Evolutionary conservation across 2,888 invertebrate genomes (phyloP), one percentile per base, ranked within the genome.

Genomic region (Limenitis camilla): DNA sequence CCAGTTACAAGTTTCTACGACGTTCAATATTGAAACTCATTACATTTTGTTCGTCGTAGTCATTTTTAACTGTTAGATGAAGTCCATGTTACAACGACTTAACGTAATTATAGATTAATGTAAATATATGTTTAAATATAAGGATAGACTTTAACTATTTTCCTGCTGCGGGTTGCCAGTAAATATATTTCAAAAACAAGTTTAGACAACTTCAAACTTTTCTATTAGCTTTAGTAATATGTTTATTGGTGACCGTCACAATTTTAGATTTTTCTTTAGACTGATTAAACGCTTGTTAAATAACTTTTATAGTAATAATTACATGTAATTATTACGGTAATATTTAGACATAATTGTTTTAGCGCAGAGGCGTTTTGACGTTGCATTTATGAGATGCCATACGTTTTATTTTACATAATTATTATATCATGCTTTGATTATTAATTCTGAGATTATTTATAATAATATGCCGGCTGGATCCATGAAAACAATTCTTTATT

Each of bases 41-140:
- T 40, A 49, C 36, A 40, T 40, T 28, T 41, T 44, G 40, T 32
- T 7, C 44, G 54, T 43, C 44, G 39, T 44, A 51, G 50, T 27
- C 11, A 51, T 40, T 54, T 51, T 40, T 39, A 53, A 53, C 43
- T 46, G 29, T 36, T 49, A 40, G 33, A 39, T 39, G 47, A 49
- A 55, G 51, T 55, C 55, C 54, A 52, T 42, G 32, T 31, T 57
- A 57, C 57, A 57, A 57, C 57, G 57, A 57, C 55, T 55, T 39
- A 19, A 36, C 40, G 47, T 29, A 45, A 36, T 28, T 30, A 8
- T 44, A 44, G 33, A 45, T 41, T 44, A 40, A 30, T 53, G 53
- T 51, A 44, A 40, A 51, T 51, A 51, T 11, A 44, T 9, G 27
- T 43, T 36, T 44, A 44, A 30, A 28, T 2, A 3, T 49, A 49